Evolutionary conservation across 2,113 vertebrate species (phyloP).

Genomic region (Psittacula cyanocephala): DNA sequence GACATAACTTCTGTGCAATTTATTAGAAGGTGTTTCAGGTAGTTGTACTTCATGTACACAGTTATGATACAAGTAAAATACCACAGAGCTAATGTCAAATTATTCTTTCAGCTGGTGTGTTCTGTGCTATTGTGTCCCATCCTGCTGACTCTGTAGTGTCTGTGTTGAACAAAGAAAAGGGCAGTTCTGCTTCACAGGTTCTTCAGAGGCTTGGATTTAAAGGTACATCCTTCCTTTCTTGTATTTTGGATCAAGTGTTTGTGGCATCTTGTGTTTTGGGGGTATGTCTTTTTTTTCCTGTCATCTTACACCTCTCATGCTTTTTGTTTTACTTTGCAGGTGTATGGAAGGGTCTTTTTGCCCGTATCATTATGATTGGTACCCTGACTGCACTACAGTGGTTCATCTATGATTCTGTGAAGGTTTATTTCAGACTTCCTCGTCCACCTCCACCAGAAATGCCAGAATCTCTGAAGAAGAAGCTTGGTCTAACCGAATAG

Average conservation of each 20-base stretch:
- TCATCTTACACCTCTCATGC: not conserved
- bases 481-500: conserved; percentile 92
- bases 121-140: conserved; percentile 97
- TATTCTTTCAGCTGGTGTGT: conserved; percentile 88
- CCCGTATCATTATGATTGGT: conserved; percentile 99
- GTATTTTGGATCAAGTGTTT: not conserved
- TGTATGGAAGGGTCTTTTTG: conserved; percentile 97
- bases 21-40: not conserved
- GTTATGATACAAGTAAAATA: not conserved
- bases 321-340: conserved; percentile 72
- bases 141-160: conserved; percentile 97
- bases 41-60: not conserved
- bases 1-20: not conserved
- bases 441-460: conserved; percentile 98
- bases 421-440: conserved; percentile 98
- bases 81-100: not conserved
- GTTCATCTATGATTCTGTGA: conserved; percentile 99
- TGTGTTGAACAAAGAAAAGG: conserved; percentile 95
- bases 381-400: conserved; percentile 97
- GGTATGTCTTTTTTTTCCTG: too few species aligned
- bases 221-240: conserved; percentile 69
- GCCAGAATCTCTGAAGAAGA: conserved; percentile 98
- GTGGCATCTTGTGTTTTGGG: not conserved
- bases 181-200: conserved; percentile 88
- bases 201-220: conserved; percentile 88